phyloP scores from a whole-genome alignment of 2,888 invertebrate genomes.

The Acleris laterana region DNA sequence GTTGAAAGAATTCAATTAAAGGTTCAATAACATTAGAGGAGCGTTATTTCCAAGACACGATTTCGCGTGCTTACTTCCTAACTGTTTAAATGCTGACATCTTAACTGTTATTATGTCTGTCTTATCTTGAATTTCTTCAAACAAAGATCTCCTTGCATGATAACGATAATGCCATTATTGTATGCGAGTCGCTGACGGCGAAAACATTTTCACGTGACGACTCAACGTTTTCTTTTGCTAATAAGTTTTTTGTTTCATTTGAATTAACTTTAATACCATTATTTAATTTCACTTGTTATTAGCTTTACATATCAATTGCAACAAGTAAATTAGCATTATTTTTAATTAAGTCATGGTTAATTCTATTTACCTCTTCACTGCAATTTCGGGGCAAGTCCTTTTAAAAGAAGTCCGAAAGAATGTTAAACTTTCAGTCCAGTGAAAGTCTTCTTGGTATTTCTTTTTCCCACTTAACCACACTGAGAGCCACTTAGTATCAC shows the following conservation, averaged over 20 bases:
- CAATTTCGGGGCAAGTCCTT: conserved; percentile 59
- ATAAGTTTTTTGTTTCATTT: conserved; percentile 39
- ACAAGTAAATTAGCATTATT: neutral
- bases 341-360: conserved; percentile 6
- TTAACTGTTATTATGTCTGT: conserved; percentile 14
- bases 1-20: too few species aligned
- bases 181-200: conserved; percentile 40
- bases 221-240: conserved; percentile 43
- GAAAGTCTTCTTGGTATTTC: conserved; percentile 79
- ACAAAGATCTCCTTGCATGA: conserved; percentile 38
- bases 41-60: conserved; percentile 1
- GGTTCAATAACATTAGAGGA: neutral
- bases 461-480: conserved; percentile 55
- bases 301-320: neutral
- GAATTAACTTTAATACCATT: conserved; percentile 22
- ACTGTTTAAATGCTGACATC: neutral
- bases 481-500: conserved; percentile 59
- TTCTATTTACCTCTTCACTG: conserved; percentile 60
- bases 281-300: conserved; percentile 31
- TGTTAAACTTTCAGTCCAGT: conserved; percentile 83
- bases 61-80: conserved; percentile 3
- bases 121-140: conserved; percentile 34
- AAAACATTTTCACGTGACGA: conserved; percentile 49
- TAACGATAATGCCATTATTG: conserved; percentile 43
- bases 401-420: conserved; percentile 76